A percentile compares a stretch with the other conserved stretches of the same genome.
Conservation (phyloP, 2,888 invertebrate genomes). For the Pheosia tremula region DNA sequence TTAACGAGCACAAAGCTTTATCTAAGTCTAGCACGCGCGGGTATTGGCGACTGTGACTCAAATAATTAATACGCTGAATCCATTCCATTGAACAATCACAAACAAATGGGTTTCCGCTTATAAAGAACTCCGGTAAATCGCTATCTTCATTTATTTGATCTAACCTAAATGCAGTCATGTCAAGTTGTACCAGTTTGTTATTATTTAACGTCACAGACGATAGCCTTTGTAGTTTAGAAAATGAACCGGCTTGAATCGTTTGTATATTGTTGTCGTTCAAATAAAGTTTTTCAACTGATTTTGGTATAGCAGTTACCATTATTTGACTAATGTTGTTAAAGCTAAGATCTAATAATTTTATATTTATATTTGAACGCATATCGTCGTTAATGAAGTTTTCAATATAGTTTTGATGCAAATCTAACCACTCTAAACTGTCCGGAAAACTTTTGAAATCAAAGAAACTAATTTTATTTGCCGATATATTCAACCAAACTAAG, state of each 20-base stretch:
- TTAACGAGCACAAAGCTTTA: conserved; percentile 89
- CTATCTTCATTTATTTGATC: conserved; percentile 87
- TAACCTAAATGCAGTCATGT: conserved; percentile 89
- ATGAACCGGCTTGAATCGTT: conserved; percentile 88
- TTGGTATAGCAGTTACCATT: conserved; percentile 87
- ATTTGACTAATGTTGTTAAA: conserved; percentile 89
- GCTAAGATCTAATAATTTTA: conserved; percentile 90
- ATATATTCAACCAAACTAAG: conserved; percentile 92
- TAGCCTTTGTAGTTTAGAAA: conserved; percentile 87
- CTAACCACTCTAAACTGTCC: conserved; percentile 89
- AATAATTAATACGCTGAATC: conserved; percentile 91
- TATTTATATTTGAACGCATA: conserved; percentile 82
- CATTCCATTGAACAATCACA: conserved; percentile 96
- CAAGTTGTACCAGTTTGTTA: conserved; percentile 89
- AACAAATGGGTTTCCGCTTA: conserved; percentile 92
- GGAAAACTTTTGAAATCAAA: conserved; percentile 92
- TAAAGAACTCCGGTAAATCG: conserved; percentile 91
- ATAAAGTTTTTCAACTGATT: conserved; percentile 88
- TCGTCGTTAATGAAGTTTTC: conserved; percentile 85
- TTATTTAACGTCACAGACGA: conserved; percentile 90
- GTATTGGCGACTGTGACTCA: conserved; percentile 90
- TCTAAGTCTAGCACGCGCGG: conserved; percentile 92
- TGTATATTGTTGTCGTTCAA: conserved; percentile 90
- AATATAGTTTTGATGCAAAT: conserved; percentile 91
- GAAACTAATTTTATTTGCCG: conserved; percentile 89